A percentile compares a stretch with the other conserved stretches of the same genome.
Conservation (phyloP, 2,888 invertebrate species). For the Salpingus planirostris region DNA sequence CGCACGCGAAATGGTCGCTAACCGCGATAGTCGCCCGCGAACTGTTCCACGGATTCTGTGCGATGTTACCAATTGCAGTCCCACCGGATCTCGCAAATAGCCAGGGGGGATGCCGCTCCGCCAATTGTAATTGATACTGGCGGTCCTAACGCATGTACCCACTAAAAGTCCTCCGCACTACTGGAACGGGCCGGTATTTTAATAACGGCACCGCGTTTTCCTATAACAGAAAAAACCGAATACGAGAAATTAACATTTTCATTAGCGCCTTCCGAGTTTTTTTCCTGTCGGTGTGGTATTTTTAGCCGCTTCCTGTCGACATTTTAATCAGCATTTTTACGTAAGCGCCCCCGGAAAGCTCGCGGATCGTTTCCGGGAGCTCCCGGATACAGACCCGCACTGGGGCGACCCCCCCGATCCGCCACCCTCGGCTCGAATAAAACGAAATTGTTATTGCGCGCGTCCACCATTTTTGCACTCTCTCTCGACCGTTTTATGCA, state of each 20-base stretch:
- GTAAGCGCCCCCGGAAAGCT: too few species aligned
- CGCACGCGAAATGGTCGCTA: constrained; percentile 10
- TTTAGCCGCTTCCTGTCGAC: neutral
- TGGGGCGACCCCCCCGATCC: too few species aligned
- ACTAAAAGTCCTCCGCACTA: too few species aligned
- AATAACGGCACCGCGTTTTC: too few species aligned
- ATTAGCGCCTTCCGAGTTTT: constrained; percentile 2
- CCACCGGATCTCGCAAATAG: constrained; percentile 21
- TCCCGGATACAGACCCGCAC: too few species aligned
- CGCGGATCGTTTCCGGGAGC: too few species aligned
- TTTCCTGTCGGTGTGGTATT: neutral
- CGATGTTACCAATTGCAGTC: constrained; percentile 17
- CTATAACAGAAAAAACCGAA: too few species aligned
- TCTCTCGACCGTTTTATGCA: too few species aligned
- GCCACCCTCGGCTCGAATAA: too few species aligned
- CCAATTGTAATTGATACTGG: constrained; percentile 15
- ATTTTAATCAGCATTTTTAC: too few species aligned
- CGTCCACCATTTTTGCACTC: too few species aligned
- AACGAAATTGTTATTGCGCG: too few species aligned
- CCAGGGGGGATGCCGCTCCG: constrained; percentile 14
- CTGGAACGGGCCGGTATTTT: constrained; percentile 2
- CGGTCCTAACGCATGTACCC: constrained; percentile 2
- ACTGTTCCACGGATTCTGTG: constrained; percentile 12
- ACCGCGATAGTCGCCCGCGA: constrained; percentile 12
- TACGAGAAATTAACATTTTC: constrained; percentile 1